phyloP scores from a whole-genome alignment of 2,888 invertebrate genomes.

The Megaustenia siamemsis region DNA sequence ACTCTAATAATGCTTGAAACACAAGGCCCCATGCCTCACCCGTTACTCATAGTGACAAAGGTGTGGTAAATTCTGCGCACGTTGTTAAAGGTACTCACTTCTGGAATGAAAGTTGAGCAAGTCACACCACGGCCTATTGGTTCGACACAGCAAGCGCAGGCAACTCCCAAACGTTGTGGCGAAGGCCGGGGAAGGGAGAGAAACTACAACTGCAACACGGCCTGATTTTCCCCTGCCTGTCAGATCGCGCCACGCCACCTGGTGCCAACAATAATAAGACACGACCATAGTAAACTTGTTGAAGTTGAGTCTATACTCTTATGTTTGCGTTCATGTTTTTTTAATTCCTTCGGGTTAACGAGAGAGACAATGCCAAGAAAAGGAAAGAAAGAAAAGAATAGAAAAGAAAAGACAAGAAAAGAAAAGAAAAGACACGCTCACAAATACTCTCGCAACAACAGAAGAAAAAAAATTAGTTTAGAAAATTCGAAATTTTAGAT shows the following conservation, averaged over 20 bases:
- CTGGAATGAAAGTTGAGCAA: slow-evolving; percentile 5
- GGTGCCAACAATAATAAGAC: slow-evolving; percentile 33
- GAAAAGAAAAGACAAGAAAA: no score
- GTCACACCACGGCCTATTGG: neutral
- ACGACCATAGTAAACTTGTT: slow-evolving; percentile 11
- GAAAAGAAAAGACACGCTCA: no score
- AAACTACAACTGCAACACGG: slow-evolving; percentile 31
- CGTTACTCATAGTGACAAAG: slow-evolving; percentile 31
- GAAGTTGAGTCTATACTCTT: neutral
- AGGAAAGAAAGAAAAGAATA: no score
- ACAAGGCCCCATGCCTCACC: slow-evolving; percentile 47
- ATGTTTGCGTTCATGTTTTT: no score
- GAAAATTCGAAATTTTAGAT: no score
- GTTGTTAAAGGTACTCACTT: neutral
- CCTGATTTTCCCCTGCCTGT: slow-evolving; percentile 25
- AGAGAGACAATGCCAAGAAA: no score
- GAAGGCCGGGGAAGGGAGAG: slow-evolving; percentile 46
- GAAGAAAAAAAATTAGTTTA: no score
- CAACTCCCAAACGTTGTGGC: slow-evolving; percentile 14
- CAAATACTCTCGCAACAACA: no score
- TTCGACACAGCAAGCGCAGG: slow-evolving; percentile 1
- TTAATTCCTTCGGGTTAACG: no score
- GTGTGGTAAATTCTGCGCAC: neutral
- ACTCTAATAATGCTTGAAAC: slow-evolving; percentile 1
- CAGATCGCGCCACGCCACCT: slow-evolving; percentile 37